These are phyloP conservation scores for Camponotus pennsylvanicus DNA, from an alignment of 1,140 invertebrate genomes.

Conservation along the genomic window DNA sequence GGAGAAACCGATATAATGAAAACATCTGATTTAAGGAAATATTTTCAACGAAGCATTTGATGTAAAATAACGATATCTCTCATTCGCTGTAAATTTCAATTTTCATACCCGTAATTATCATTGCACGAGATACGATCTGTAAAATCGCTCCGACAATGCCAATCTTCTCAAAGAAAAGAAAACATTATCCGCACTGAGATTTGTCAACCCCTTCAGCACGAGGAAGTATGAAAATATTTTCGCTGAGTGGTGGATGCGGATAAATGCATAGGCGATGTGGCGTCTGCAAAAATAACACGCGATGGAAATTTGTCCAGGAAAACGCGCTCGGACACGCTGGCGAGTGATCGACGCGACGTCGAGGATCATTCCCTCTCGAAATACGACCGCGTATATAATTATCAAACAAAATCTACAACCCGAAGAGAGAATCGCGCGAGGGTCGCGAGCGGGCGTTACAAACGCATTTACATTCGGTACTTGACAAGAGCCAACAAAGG, in stretches of 20 bases:
- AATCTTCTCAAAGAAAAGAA: constrained; percentile 10
- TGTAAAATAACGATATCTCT: neutral
- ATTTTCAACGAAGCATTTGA: neutral
- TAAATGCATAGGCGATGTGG: constrained; percentile 30
- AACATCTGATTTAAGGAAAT: neutral
- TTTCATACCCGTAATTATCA: constrained; percentile 1
- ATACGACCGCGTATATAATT: constrained; percentile 53
- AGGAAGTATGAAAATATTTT: constrained; percentile 44
- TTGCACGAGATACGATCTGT: neutral
- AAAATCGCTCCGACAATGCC: constrained; percentile 17
- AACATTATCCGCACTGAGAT: constrained; percentile 12
- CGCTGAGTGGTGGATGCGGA: constrained; percentile 13
- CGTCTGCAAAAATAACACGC: constrained; percentile 58
- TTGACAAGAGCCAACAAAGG: constrained; percentile 65
- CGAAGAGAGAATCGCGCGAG: constrained; percentile 32
- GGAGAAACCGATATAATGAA: neutral
- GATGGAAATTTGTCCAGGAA: constrained; percentile 59
- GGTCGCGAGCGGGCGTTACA: constrained; percentile 53
- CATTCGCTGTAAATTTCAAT: neutral
- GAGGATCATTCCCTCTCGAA: constrained; percentile 62
- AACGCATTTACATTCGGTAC: constrained; percentile 68
- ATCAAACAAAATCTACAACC: constrained; percentile 52
- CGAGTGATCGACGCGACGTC: constrained; percentile 28
- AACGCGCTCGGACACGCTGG: constrained; percentile 18
- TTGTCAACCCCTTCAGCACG: neutral